Evolutionary conservation across 1,140 invertebrate species (phyloP).

Genomic region (Dysdera silvatica): DNA sequence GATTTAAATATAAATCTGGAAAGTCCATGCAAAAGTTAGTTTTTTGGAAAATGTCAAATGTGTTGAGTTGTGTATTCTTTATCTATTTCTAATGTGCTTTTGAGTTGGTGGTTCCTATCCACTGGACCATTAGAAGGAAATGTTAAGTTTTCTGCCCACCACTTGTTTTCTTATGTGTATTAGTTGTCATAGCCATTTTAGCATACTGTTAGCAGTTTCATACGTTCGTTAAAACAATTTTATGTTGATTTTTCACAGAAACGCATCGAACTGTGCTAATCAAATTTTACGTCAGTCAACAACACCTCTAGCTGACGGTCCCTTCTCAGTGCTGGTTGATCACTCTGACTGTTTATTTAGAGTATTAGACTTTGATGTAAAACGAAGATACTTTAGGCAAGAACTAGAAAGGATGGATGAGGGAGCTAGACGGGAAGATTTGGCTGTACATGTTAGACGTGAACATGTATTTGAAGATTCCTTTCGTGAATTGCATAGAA

Average conservation of each 20-base stretch:
- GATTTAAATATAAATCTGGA: too few species aligned
- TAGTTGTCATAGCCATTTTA: not conserved
- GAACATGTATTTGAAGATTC: constrained; percentile 87
- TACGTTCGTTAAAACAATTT: too few species aligned
- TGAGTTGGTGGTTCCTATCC: too few species aligned
- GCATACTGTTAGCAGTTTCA: too few species aligned
- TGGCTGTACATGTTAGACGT: constrained; percentile 78
- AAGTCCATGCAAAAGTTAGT: too few species aligned
- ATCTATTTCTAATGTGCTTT: too few species aligned
- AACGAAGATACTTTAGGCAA: constrained; percentile 79
- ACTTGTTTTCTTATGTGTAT: not conserved
- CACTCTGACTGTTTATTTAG: too few species aligned
- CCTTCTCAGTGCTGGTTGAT: constrained; percentile 81
- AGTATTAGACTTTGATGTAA: constrained; percentile 87
- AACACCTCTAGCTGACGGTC: constrained; percentile 74
- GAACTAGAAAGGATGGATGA: constrained; percentile 73
- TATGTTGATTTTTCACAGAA: constrained; percentile 49
- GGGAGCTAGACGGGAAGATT: constrained; percentile 73
- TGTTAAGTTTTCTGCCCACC: too few species aligned
- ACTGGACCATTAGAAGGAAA: too few species aligned
- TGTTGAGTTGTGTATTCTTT: too few species aligned
- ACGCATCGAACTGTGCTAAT: constrained; percentile 79
- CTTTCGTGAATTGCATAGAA: constrained; percentile 76
- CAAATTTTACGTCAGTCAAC: constrained; percentile 84
- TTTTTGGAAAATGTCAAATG: too few species aligned